phyloP scores from a whole-genome alignment of 2,888 invertebrate genomes.

The Stenchaetothrips biformis region DNA sequence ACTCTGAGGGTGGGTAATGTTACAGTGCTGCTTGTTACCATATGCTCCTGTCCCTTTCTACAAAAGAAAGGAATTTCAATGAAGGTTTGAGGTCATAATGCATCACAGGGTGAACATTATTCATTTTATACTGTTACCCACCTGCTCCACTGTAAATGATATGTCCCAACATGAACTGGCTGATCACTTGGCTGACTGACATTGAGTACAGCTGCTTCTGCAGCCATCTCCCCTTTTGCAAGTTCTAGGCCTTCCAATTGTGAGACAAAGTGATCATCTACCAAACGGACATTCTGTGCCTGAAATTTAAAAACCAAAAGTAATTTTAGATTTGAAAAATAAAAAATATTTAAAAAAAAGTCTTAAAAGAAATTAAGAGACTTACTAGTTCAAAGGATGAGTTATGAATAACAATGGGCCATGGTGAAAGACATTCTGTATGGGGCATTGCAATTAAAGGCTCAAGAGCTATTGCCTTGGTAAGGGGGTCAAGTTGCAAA shows the following conservation, averaged over 20 bases:
- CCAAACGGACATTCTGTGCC: slow-evolving; percentile 43
- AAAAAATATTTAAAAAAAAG: slow-evolving; percentile 44
- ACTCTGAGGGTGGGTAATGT: slow-evolving; percentile 54
- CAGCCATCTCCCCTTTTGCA: slow-evolving; percentile 50
- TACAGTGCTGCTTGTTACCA: slow-evolving; percentile 51
- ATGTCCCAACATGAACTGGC: slow-evolving; percentile 51
- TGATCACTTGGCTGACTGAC: slow-evolving; percentile 47
- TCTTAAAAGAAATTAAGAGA: slow-evolving; percentile 36
- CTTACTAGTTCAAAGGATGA: slow-evolving; percentile 60
- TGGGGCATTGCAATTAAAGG: slow-evolving; percentile 65
- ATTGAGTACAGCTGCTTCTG: slow-evolving; percentile 51
- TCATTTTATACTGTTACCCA: slow-evolving; percentile 39
- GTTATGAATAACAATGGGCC: slow-evolving; percentile 61
- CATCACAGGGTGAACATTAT: not conserved
- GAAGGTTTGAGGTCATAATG: slow-evolving; percentile 12
- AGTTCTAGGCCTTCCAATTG: slow-evolving; percentile 47
- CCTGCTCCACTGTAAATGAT: slow-evolving; percentile 55
- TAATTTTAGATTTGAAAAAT: slow-evolving; percentile 28
- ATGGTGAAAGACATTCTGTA: slow-evolving; percentile 63
- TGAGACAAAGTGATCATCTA: slow-evolving; percentile 38
- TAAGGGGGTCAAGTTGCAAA: slow-evolving; percentile 58
- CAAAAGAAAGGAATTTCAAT: slow-evolving; percentile 29
- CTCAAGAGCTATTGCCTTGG: slow-evolving; percentile 63
- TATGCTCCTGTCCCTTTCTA: slow-evolving; percentile 41
- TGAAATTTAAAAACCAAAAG: slow-evolving; percentile 40